Evolutionary conservation across 2,797 vertebrate genomes (phyloP), one percentile per base, ranked within the genome.

Genomic region (Prunella strophiata): DNA sequence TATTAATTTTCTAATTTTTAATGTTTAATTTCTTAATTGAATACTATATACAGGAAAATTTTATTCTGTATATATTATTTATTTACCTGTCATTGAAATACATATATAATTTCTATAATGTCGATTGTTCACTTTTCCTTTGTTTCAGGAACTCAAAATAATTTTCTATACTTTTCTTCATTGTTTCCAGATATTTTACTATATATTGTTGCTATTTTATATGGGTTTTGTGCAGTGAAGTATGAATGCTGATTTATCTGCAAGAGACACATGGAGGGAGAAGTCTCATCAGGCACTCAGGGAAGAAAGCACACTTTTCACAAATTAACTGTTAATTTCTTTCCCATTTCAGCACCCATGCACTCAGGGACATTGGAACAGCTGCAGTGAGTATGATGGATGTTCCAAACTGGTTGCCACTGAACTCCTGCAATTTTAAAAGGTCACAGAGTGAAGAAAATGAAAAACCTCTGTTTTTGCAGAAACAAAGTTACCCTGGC

Each of bases 351-450:
- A 27, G 79, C 96, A 94, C 86, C 77, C 80, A 85, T 75, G 71
- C 94, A 91, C 72, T 76, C 65, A 65, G 81, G 78, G 93, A 93
- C 18, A 5, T n/a, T 92, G 81, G 75, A 96, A 30, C 73, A 93
- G 72, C 77, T 96, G 84, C 42, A 29, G 78, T 89, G 96, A 97
- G 85, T 84, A 95, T 95, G 94, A 97, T 91, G 73, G 78, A 96
- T 87, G 55, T 52, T 65, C 65, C 76, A 85, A 90, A 91, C 43
- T 20, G 19, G 48, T 63, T 94, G 72, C 88, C 83, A 92, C 52
- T 80, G 57, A 94, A 94, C 83, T 96, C 47, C 36, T 84, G n/a
- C 42, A 90, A 87, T 90, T 88, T 93, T 91, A 59, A 43, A 85
- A 81, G 54, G 70, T 95, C 70, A 85, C 23, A 63, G 11, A 81